Percentiles rank a stretch among this genome's conserved stretches.
These are phyloP conservation scores for Prionace glauca DNA, from an alignment of 2,797 vertebrate genomes.

Conservation along the genomic window DNA sequence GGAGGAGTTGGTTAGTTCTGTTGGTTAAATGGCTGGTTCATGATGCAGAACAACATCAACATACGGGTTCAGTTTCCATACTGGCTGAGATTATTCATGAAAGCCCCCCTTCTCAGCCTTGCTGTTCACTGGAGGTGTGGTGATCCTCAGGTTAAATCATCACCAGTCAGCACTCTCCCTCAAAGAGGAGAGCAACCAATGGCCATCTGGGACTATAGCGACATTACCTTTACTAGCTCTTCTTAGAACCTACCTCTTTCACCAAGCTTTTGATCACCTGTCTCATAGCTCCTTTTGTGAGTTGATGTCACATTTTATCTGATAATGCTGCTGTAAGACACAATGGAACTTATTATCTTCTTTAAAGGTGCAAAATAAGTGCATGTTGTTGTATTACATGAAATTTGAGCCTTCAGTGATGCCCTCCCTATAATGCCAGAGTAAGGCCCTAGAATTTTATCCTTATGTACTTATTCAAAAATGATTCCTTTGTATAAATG, in stretches of 20 bases:
- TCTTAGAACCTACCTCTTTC: not conserved
- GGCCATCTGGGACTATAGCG: too few relatives aligned
- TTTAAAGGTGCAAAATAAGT: not conserved
- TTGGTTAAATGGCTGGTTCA: too few relatives aligned
- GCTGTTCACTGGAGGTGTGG: too few relatives aligned
- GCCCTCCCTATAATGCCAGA: not conserved
- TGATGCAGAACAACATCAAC: too few relatives aligned
- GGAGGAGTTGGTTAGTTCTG: too few relatives aligned
- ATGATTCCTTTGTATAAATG: not conserved
- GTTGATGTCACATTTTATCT: not conserved
- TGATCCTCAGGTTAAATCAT: too few relatives aligned
- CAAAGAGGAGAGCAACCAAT: too few relatives aligned
- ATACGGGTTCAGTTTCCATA: too few relatives aligned
- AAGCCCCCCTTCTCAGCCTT: too few relatives aligned
- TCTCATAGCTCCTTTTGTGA: not conserved
- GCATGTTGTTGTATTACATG: not conserved
- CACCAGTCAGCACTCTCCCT: too few relatives aligned
- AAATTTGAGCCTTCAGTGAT: not conserved
- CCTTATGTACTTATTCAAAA: not conserved
- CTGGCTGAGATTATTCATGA: too few relatives aligned
- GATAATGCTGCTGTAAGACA: not conserved
- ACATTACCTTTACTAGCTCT: not conserved
- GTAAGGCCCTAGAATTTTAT: not conserved
- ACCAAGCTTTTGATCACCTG: not conserved
- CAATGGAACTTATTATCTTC: not conserved